Percentiles rank a stretch among this genome's conserved stretches.
Evolutionary conservation across 2,797 vertebrate genomes (phyloP).

Genomic region (Pseudochaenichthys georgianus): DNA sequence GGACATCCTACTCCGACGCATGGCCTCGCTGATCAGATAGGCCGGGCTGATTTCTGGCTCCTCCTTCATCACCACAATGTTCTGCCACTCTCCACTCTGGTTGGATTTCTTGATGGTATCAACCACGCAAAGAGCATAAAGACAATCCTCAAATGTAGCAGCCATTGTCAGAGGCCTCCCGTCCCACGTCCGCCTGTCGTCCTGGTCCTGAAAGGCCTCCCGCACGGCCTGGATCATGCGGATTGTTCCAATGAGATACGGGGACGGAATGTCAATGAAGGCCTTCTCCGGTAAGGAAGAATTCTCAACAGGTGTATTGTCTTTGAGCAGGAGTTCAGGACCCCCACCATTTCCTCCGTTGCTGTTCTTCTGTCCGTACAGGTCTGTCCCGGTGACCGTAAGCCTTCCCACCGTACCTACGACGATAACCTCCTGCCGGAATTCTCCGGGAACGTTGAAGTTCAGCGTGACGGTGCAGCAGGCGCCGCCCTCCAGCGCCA

Average conservation of each 20-base stretch:
- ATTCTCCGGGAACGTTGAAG: conserved; percentile 97
- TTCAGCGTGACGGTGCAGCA: conserved; percentile 98
- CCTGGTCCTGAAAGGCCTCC: conserved; percentile 97
- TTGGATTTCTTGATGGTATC: conserved; percentile 98
- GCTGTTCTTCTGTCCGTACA: conserved; percentile 95
- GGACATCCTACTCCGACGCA: conserved; percentile 97
- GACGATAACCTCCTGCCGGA: conserved; percentile 94
- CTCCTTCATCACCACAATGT: conserved; percentile 96
- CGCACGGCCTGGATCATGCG: conserved; percentile 98
- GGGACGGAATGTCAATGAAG: conserved; percentile 95
- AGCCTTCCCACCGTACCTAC: conserved; percentile 92
- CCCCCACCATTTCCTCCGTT: conserved; percentile 74
- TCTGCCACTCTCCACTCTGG: conserved; percentile 97
- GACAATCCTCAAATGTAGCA: conserved; percentile 97
- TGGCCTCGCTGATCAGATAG: conserved; percentile 98
- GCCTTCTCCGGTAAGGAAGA: conserved; percentile 95
- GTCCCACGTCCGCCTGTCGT: conserved; percentile 96
- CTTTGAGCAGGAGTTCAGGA: conserved; percentile 92
- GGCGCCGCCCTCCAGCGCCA: conserved; percentile 95
- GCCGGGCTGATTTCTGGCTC: conserved; percentile 97
- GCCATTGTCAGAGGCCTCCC: conserved; percentile 97
- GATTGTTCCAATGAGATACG: conserved; percentile 95
- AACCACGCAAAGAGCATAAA: conserved; percentile 97
- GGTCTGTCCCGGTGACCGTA: conserved; percentile 91
- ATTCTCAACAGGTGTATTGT: conserved; percentile 91